Base-by-base conservation (phyloP, 92 coral and sea anemone genomes). In the Ricordea florida region DNA sequence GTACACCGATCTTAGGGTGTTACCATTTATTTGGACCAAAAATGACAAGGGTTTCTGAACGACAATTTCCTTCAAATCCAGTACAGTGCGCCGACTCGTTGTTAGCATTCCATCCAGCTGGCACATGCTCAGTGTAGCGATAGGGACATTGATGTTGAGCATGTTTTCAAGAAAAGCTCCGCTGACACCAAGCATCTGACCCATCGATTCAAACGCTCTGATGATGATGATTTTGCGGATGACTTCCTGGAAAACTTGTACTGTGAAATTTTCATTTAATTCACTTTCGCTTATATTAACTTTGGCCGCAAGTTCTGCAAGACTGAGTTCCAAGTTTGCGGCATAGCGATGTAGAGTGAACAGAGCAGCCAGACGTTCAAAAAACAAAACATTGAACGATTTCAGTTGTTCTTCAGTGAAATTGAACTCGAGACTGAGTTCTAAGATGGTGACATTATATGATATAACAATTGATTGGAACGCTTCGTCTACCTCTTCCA, bases 321-420 rank as follows among this genome's bases (percentile, higher is more conserved):
- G 17, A 16, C 59, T 79, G 8, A 50, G 33, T 14, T 67, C 41
- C 28, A 52, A 26, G 16, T 72, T 52, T 24, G 0, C 24, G 29
- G 66, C 68, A 47, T 86, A 86, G 51, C 69, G 82, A 16, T 51
- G 33, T 24, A 73, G 29, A 18, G 80, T 73, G n/a, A 43, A 43
- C 21, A 68, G 57, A 3, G 80, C 69, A n/a, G n/a, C n/a, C n/a
- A n/a, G n/a, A n/a, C n/a, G n/a, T n/a, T n/a, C n/a, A n/a, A n/a
- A n/a, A n/a, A n/a, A n/a, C n/a, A n/a, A n/a, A n/a, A n/a, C n/a
- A n/a, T n/a, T n/a, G n/a, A n/a, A n/a, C n/a, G n/a, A n/a, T n/a
- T n/a, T n/a, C n/a, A 73, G 10, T n/a, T 30, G 26, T 35, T 23
- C 18, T 5, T 18, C 20, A 13, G 70, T 73, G 36, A 73, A 58